Evolutionary conservation across 2,113 vertebrate genomes (phyloP), one percentile per base, ranked within the genome.

Genomic region (Pomatorhinus ruficollis): DNA sequence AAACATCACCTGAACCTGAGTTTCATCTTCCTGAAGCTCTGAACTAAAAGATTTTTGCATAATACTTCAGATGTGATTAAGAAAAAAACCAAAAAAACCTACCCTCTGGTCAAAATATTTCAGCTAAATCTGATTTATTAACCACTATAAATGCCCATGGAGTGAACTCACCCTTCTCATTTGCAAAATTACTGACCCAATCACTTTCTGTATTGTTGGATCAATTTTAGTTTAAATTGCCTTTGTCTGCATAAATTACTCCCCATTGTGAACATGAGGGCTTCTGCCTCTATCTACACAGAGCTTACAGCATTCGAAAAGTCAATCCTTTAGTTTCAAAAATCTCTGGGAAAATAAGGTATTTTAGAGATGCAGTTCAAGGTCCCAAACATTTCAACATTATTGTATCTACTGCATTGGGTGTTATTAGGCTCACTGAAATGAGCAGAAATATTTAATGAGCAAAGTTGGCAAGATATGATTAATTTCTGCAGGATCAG

Each of bases 141-240:
- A 81, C 65, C 81, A 45, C 77, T 66, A 47, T 68, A 93, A 94
- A 93, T 94, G 81, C 72, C 84, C 74, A 7, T 75, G 81, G 77
- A 91, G 74, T 87, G 84, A 89, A 95, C 65, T 91, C 91, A 91
- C 91, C 74, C 81, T 94, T 93, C 81, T 94, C 87, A 84, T 94
- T 94, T 91, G 90, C 87, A 87, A 94, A 33, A 93, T 90, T 94
- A 96, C 74, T 95, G 93, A 93, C 87, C 86, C 82, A 91, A 94
- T 87, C 82, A 68, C 49, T 93, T 95, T 90, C 79, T 87, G 74
- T 65, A 49, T 47, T 72, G 74, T 75, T 83, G 66, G 87, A 93
- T 96, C 94, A 94, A 95, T 94, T 96, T 85, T 68, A 76, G 66
- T 84, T 87, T 82, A 79, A 96, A 95, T 95, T 94, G 74, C 84